phyloP scores from a whole-genome alignment of 2,888 invertebrate genomes.

The Cactoblastis cactorum region DNA sequence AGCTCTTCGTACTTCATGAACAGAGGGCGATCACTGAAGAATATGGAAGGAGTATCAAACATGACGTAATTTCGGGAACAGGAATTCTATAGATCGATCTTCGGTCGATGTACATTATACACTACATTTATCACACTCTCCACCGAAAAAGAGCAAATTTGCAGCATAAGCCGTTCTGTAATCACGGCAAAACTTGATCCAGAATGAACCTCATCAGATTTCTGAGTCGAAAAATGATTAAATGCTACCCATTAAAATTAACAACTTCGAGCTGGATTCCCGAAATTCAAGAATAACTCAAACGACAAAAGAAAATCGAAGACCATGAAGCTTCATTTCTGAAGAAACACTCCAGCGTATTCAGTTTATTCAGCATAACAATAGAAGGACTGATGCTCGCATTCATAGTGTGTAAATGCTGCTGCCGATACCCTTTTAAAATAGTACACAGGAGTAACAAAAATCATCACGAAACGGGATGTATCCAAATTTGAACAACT shows the following conservation, averaged over 20 bases:
- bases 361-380: neutral
- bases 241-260: neutral
- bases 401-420: neutral
- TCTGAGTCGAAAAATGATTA: too few species aligned
- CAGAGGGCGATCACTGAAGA: neutral
- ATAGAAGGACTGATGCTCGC: neutral
- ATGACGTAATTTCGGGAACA: neutral
- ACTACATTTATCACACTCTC: neutral
- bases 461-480: neutral
- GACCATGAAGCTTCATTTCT: neutral
- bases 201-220: too few species aligned
- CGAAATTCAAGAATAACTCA: neutral
- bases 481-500: constrained; percentile 6
- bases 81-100: neutral
- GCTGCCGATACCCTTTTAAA: neutral
- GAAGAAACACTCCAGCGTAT: neutral
- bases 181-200: neutral
- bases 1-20: neutral
- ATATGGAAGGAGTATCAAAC: neutral
- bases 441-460: neutral
- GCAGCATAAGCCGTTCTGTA: neutral
- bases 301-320: neutral
- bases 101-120: neutral
- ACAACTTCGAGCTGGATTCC: neutral
- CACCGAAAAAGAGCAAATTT: neutral